A percentile compares a stretch with the other conserved stretches of the same genome.
These are phyloP conservation scores for Parasteatoda tepidariorum DNA, from an alignment of 1,140 invertebrate genomes.

Conservation along the genomic window DNA sequence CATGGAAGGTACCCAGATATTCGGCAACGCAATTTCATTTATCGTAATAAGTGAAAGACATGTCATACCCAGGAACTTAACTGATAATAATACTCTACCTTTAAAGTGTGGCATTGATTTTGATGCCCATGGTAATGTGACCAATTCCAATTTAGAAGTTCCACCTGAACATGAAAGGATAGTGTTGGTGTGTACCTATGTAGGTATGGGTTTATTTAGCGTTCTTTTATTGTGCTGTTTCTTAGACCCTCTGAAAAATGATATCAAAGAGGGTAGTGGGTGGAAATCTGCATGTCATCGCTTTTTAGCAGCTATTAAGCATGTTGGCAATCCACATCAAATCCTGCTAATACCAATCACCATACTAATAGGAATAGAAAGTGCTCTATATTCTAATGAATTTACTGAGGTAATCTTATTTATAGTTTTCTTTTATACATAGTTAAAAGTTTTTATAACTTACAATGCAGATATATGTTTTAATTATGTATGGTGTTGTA, in stretches of 20 bases:
- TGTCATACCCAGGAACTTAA: not conserved
- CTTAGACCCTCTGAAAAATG: constrained; percentile 72
- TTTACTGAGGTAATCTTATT: constrained; percentile 83
- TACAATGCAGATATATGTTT: too few species aligned
- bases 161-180: constrained; percentile 4
- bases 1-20: constrained; percentile 23
- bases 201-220: constrained; percentile 9
- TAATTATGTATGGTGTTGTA: too few species aligned
- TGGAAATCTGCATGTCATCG: constrained; percentile 76
- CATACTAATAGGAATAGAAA: constrained; percentile 96
- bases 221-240: not conserved
- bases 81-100: not conserved
- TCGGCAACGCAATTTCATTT: constrained; percentile 26
- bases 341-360: constrained; percentile 94
- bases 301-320: constrained; percentile 89
- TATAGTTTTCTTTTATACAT: not conserved
- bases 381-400: constrained; percentile 94
- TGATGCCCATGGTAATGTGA: not conserved
- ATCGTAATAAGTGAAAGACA: constrained; percentile 14
- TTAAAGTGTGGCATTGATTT: constrained; percentile 8
- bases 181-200: constrained; percentile 8
- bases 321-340: constrained; percentile 85
- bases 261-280: constrained; percentile 72
- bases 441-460: too few species aligned
- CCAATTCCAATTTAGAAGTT: constrained; percentile 70